Evolutionary conservation across 2,888 invertebrate genomes (phyloP).

Genomic region (Agrypnus murinus): DNA sequence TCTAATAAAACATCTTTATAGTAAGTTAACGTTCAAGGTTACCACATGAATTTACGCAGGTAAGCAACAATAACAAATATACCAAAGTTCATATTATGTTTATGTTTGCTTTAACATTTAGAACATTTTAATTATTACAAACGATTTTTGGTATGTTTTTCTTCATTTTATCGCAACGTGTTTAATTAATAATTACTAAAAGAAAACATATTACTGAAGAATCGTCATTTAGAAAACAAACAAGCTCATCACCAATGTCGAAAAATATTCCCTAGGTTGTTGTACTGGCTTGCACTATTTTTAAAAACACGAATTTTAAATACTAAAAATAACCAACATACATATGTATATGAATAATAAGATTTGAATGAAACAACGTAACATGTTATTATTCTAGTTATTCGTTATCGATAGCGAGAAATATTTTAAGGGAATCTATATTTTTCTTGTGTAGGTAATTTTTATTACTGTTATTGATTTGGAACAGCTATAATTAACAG

Average conservation of each 20-base stretch:
- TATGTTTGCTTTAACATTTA: too few species aligned
- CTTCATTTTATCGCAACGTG: background rate
- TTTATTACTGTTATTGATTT: conserved; percentile 31
- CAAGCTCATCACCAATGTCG: conserved; percentile 13
- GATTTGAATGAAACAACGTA: conserved; percentile 30
- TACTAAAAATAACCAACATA: conserved; percentile 31
- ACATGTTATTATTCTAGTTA: conserved; percentile 7
- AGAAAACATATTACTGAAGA: background rate
- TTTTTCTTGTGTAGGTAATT: conserved; percentile 22
- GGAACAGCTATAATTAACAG: conserved; percentile 34
- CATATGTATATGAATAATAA: conserved; percentile 30
- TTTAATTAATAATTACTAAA: conserved; percentile 12
- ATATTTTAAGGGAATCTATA: conserved; percentile 25
- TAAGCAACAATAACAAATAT: too few species aligned
- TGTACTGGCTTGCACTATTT: conserved; percentile 40
- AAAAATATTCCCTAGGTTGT: conserved; percentile 34
- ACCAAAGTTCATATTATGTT: too few species aligned
- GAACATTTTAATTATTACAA: too few species aligned
- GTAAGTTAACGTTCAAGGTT: too few species aligned
- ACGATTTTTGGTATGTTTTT: too few species aligned
- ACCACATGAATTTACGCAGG: too few species aligned
- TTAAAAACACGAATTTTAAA: conserved; percentile 25
- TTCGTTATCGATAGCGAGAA: conserved; percentile 15
- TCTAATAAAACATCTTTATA: too few species aligned
- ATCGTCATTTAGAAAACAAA: conserved; percentile 33